phyloP scores from a whole-genome alignment of 2,113 vertebrate genomes.

The Silurus glanis region DNA sequence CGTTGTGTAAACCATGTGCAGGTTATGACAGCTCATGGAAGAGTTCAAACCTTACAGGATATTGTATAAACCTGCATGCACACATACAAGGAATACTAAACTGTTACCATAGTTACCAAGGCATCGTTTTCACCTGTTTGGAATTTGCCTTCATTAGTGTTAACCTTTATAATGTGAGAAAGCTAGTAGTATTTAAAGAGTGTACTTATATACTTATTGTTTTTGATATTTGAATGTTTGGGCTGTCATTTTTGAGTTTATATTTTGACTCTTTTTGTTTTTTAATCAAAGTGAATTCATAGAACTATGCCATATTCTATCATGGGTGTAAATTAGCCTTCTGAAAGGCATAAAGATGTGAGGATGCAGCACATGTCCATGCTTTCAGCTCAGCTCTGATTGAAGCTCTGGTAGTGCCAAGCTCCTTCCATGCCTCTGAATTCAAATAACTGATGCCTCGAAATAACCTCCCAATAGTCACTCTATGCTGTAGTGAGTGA shows the following conservation, averaged over 20 bases:
- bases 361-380: conserved; percentile 54
- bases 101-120: background rate
- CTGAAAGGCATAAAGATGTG: conserved; percentile 49
- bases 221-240: background rate
- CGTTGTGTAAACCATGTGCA: background rate
- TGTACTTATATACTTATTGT: background rate
- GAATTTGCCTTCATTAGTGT: background rate
- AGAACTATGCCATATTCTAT: conserved; percentile 52
- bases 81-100: background rate
- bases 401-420: conserved; percentile 40
- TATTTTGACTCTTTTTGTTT: conserved; percentile 42
- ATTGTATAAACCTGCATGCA: background rate
- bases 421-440: conserved; percentile 52
- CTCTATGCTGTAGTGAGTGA: conserved; percentile 48
- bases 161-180: background rate
- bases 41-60: background rate
- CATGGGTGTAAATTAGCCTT: conserved; percentile 57
- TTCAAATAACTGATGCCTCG: conserved; percentile 62
- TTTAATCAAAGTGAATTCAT: conserved; percentile 56
- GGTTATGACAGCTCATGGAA: background rate
- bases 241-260: background rate
- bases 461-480: conserved; percentile 60
- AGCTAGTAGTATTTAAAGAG: background rate
- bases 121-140: background rate
- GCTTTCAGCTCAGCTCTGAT: conserved; percentile 58